Evolutionary conservation across 2,113 vertebrate genomes (phyloP).

Genomic region (Ameiurus melas): DNA sequence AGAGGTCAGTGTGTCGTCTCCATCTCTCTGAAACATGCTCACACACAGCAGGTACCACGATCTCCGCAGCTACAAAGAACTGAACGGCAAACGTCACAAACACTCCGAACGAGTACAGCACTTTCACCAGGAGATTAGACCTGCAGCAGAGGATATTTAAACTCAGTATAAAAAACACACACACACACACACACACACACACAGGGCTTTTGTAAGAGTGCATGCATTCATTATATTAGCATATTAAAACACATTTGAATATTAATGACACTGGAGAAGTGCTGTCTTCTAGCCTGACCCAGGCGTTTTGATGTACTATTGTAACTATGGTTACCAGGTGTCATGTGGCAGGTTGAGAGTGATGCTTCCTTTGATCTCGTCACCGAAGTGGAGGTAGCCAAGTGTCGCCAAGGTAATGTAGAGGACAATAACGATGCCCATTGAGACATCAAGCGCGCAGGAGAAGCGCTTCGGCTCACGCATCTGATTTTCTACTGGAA

Average conservation of each 20-base stretch:
- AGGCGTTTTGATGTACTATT: background rate
- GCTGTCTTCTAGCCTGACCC: background rate
- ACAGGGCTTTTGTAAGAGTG: background rate
- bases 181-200: background rate
- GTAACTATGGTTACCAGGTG: slow-evolving; percentile 68
- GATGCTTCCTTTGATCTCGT: slow-evolving; percentile 84
- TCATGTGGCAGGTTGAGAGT: slow-evolving; percentile 87
- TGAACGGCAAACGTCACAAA: slow-evolving; percentile 88
- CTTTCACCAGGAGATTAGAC: slow-evolving; percentile 85
- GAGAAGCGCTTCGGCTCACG: slow-evolving; percentile 77
- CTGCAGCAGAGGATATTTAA: slow-evolving; percentile 61
- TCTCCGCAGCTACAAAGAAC: slow-evolving; percentile 87
- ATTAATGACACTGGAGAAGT: background rate
- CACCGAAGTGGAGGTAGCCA: slow-evolving; percentile 82
- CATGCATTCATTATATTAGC: background rate
- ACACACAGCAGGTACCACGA: slow-evolving; percentile 75
- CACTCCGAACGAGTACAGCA: slow-evolving; percentile 87
- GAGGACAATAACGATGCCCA: slow-evolving; percentile 79
- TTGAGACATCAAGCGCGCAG: slow-evolving; percentile 79
- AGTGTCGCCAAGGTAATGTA: slow-evolving; percentile 81
- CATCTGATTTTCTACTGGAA: slow-evolving; percentile 89
- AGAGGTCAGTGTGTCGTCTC: slow-evolving; percentile 74
- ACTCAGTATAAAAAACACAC: slow-evolving; percentile 1
- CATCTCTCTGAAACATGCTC: slow-evolving; percentile 72
- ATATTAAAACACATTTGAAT: background rate